phyloP scores from a whole-genome alignment of 2,113 vertebrate species.

The Phoenicopterus ruber region DNA sequence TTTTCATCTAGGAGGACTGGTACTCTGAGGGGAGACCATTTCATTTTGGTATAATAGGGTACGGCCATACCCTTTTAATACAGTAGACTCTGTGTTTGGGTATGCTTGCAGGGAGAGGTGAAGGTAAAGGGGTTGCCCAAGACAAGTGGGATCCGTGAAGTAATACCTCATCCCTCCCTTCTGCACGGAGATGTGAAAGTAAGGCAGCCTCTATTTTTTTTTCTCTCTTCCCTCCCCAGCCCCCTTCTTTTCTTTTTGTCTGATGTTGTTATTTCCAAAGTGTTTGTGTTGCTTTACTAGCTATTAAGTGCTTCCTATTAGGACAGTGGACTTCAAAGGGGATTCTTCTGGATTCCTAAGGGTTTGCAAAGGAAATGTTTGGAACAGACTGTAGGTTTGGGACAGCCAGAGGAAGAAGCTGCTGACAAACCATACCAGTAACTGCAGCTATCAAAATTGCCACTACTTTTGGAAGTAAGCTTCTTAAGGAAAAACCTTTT shows the following conservation, averaged over 20 bases:
- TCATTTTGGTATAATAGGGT: not conserved
- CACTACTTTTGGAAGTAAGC: not conserved
- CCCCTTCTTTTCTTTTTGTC: not conserved
- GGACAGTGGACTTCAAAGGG: not conserved
- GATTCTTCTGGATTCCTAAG: not conserved
- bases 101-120: not conserved
- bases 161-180: not conserved
- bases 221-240: too few relatives aligned
- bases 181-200: not conserved
- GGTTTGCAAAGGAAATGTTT: not conserved
- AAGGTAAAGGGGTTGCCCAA: not conserved
- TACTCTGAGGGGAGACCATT: not conserved
- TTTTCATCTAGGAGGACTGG: not conserved
- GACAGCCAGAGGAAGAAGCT: not conserved
- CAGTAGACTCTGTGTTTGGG: not conserved
- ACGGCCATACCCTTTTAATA: rapidly evolving
- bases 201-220: not conserved
- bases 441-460: not conserved
- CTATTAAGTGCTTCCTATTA: not conserved
- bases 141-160: not conserved
- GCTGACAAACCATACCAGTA: not conserved
- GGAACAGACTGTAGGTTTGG: not conserved
- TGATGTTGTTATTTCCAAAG: not conserved
- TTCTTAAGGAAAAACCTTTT: not conserved
- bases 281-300: not conserved